Base-by-base conservation (phyloP, 2,797 vertebrate genomes). In the Danio choprae region DNA sequence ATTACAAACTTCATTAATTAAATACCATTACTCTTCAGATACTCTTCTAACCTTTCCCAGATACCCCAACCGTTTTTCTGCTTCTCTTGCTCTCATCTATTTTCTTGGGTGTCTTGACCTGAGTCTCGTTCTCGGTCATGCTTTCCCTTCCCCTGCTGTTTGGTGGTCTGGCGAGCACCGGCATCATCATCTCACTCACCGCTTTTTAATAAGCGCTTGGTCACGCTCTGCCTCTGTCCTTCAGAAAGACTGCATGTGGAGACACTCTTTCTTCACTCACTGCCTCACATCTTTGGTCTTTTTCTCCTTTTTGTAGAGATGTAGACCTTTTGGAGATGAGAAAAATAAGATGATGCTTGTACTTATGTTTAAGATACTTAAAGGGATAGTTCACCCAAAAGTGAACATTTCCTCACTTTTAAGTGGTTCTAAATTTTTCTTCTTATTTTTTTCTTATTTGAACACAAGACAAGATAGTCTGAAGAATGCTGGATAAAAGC, bases 141-240 rank as follows among this genome's bases (percentile, higher is more conserved):
- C 75, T 40, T 41, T 62, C 7, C 55, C 48, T 55, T 9, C 22
- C 18, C 16, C 64, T 48, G 64, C 64, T 67, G 43, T 48, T 48
- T 67, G 64, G 43, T 48, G 43, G 63, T 65, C 63, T 65, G 63
- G 43, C 63, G 4, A 46, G 43, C 38, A 1, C 77, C 10, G 82
- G 78, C 29, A 29, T 29, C 77, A 68, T 89, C 90, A 90, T 87
- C 89, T 90, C 89, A 89, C 55, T 41, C 72, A 40, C 11, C 82
- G 84, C 88, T 89, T 84, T 18, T 81, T 72, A 56, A 72, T 75
- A 40, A 81, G 43, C 22, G 10, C 18, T 67, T 64, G 44, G 58
- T 76, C 71, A 70, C 48, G 29, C 67, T 43, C 8, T 10, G 51
- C 90, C 89, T 72, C 84, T 89, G 91, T 89, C 91, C 91, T 92